Conservation (phyloP, 2,888 invertebrate genomes). For the Thera britannica region DNA sequence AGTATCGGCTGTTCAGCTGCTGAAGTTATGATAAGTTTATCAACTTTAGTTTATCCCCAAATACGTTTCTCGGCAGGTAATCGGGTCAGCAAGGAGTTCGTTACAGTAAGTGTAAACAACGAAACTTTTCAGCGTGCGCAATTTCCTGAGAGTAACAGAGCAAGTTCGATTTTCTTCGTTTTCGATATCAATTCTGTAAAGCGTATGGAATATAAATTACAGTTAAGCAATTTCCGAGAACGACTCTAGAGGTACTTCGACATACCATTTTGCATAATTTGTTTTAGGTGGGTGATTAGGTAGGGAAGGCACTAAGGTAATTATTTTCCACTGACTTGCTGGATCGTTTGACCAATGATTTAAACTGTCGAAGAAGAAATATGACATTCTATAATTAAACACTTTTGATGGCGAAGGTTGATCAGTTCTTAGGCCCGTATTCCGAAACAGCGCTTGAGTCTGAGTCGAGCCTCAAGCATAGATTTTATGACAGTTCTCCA, state of each 20-base stretch:
- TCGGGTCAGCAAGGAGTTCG: conserved; percentile 22
- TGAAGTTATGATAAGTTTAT: conserved; percentile 21
- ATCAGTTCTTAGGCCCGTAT: too few species aligned
- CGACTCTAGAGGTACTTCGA: conserved; percentile 9
- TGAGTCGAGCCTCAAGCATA: too few species aligned
- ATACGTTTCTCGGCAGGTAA: conserved; percentile 18
- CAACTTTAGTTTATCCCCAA: conserved; percentile 18
- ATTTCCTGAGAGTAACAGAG: conserved; percentile 18
- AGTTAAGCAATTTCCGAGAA: conserved; percentile 17
- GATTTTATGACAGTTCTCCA: too few species aligned
- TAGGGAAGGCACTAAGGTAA: neutral
- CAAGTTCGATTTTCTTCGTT: conserved; percentile 3
- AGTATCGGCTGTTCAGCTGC: conserved; percentile 22
- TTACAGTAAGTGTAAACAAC: conserved; percentile 23
- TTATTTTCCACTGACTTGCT: conserved; percentile 20
- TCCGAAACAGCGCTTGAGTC: too few species aligned
- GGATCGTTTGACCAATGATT: conserved; percentile 23
- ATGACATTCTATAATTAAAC: conserved; percentile 13
- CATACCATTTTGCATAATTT: conserved; percentile 19
- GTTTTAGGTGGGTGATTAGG: neutral
- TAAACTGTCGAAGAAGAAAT: conserved; percentile 24
- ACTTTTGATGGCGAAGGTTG: conserved; percentile 13
- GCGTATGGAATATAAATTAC: conserved; percentile 9
- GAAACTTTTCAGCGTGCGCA: conserved; percentile 18
- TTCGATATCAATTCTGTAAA: conserved; percentile 9